phyloP scores from a whole-genome alignment of 2,113 vertebrate genomes.

The Ahaetulla prasina region DNA sequence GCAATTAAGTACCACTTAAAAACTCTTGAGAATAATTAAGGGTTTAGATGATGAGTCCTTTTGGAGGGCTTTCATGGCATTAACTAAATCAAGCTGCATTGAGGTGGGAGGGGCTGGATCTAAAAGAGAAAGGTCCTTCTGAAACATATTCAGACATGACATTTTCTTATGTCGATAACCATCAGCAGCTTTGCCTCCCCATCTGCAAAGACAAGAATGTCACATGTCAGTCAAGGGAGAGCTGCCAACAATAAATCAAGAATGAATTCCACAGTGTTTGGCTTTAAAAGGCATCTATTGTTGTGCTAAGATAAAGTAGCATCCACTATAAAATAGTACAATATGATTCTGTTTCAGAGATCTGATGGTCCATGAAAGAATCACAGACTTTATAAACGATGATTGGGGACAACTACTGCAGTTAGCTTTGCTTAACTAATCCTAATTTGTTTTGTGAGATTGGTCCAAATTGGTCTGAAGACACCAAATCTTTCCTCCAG shows the following conservation, averaged over 20 bases:
- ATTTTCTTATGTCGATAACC: constrained; percentile 92
- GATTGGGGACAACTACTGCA: background rate
- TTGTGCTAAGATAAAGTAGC: constrained; percentile 49
- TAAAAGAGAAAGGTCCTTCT: constrained; percentile 50
- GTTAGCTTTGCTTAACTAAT: background rate
- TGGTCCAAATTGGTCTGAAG: background rate
- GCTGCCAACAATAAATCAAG: constrained; percentile 51
- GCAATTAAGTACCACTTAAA: constrained; percentile 65
- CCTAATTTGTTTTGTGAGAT: background rate
- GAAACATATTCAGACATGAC: constrained; percentile 79
- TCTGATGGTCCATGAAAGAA: constrained; percentile 60
- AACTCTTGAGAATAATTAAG: constrained; percentile 62
- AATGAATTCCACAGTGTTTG: constrained; percentile 45
- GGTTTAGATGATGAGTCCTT: constrained; percentile 56
- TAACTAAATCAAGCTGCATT: constrained; percentile 54
- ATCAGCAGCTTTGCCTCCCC: constrained; percentile 82
- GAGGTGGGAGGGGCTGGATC: constrained; percentile 38
- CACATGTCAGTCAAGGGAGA: constrained; percentile 84
- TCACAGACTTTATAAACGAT: constrained; percentile 63
- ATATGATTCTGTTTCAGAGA: constrained; percentile 60
- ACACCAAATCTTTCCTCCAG: background rate
- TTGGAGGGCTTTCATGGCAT: constrained; percentile 59
- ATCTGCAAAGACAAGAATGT: constrained; percentile 87
- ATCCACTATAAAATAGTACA: constrained; percentile 53
- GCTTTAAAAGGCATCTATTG: constrained; percentile 36